phyloP scores from a whole-genome alignment of 2,113 vertebrate genomes.

The Erpornis zantholeuca region DNA sequence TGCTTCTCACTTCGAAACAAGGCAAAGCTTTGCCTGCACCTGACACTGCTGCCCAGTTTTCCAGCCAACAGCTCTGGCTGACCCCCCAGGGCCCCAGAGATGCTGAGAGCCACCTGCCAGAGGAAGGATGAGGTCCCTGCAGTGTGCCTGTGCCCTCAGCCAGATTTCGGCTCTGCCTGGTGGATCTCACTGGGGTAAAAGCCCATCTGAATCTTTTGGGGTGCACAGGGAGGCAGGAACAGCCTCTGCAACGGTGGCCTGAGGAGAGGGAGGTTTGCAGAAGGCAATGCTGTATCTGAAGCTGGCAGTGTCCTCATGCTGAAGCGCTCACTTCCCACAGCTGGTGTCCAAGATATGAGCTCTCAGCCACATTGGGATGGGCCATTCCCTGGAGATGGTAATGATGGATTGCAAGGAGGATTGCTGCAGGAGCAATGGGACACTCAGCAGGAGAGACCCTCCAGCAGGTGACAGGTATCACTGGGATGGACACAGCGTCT shows the following conservation, averaged over 20 bases:
- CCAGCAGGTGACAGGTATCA: background rate
- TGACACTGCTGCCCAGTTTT: background rate
- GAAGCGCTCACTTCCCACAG: accelerated
- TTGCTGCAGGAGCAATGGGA: background rate
- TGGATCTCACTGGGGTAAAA: background rate
- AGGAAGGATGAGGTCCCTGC: background rate
- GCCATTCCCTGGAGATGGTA: background rate
- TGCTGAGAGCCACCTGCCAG: background rate
- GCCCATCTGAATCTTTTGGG: background rate
- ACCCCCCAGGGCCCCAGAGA: background rate
- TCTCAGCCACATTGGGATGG: background rate
- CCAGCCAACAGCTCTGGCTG: background rate
- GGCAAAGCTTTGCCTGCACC: background rate
- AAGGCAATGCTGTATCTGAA: background rate
- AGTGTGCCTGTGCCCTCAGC: accelerated
- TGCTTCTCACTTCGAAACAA: accelerated
- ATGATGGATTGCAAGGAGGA: background rate
- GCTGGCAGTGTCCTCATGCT: background rate
- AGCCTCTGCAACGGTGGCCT: accelerated
- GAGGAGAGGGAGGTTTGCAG: background rate
- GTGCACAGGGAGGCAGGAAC: background rate
- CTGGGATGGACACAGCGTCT: accelerated
- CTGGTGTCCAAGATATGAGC: accelerated
- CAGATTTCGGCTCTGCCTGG: background rate
- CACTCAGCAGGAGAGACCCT: background rate